Conservation (phyloP, 2,113 vertebrate species). For the Heterochromis multidens region DNA sequence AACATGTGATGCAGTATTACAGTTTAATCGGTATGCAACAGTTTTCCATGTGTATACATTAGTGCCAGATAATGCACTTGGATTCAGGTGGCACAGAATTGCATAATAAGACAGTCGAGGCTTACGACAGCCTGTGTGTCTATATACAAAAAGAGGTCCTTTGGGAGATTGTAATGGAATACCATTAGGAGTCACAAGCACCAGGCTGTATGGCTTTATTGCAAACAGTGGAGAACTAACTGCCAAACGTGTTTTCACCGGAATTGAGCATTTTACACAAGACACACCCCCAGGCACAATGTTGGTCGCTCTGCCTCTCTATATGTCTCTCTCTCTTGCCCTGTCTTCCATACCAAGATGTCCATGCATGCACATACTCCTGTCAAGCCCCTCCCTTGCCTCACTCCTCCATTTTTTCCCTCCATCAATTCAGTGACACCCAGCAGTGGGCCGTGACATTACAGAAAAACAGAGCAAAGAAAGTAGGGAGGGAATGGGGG, state of each 20-base stretch:
- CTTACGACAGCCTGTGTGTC: background rate
- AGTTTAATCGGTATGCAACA: constrained; percentile 4
- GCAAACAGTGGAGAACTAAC: constrained; percentile 44
- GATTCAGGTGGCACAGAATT: constrained; percentile 37
- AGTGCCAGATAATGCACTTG: constrained; percentile 24
- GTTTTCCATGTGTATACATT: background rate
- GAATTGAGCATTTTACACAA: constrained; percentile 61
- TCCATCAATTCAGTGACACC: constrained; percentile 77
- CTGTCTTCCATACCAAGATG: constrained; percentile 19
- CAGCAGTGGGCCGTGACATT: constrained; percentile 77
- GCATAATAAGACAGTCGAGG: constrained; percentile 19
- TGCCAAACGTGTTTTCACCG: constrained; percentile 58
- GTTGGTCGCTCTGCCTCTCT: constrained; percentile 24
- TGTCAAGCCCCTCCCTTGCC: constrained; percentile 63
- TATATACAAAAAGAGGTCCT: constrained; percentile 23
- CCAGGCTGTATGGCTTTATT: constrained; percentile 40
- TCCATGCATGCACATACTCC: constrained; percentile 21
- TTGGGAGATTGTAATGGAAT: constrained; percentile 52
- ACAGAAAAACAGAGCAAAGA: constrained; percentile 63
- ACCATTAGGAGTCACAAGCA: constrained; percentile 59
- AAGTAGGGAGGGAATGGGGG: background rate
- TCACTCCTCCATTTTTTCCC: constrained; percentile 68
- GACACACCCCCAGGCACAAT: constrained; percentile 44
- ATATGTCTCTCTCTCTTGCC: background rate
- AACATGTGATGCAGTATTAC: constrained; percentile 13